Percentiles rank a stretch among this genome's conserved stretches.
Conservation (phyloP, 2,797 vertebrate genomes). For the Octomys mimax region DNA sequence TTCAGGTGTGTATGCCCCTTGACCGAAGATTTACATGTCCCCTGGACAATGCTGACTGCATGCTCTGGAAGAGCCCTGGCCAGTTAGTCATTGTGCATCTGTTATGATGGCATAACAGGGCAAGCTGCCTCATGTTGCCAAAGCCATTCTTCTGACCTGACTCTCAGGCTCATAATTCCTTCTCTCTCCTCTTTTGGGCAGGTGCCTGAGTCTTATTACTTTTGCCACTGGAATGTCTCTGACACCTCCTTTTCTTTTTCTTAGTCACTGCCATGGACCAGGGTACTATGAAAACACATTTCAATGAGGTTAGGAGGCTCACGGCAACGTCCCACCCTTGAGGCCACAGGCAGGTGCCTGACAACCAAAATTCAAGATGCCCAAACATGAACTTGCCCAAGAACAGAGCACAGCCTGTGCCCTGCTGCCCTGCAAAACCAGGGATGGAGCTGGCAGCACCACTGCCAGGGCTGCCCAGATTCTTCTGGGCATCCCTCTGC, state of each 20-base stretch:
- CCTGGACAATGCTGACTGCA: background rate
- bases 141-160: background rate
- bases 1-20: background rate
- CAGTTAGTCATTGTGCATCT: constrained; percentile 44
- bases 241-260: background rate
- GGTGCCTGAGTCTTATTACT: background rate
- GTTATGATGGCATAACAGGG: constrained; percentile 47
- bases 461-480: rapidly evolving
- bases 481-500: background rate
- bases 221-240: background rate
- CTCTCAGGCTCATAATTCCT: constrained; percentile 1
- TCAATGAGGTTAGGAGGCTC: background rate
- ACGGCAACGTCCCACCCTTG: background rate
- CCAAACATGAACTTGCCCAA: background rate
- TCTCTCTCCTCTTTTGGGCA: background rate
- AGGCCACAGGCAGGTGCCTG: background rate
- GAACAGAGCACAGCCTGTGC: background rate
- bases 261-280: background rate
- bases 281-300: background rate
- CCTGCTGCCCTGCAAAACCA: background rate
- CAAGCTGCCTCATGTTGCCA: background rate
- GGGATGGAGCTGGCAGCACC: background rate
- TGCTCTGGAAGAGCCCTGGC: background rate
- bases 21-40: background rate
- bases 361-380: background rate